Conservation (phyloP, 2,797 vertebrate species). For the Channallabes apus region DNA sequence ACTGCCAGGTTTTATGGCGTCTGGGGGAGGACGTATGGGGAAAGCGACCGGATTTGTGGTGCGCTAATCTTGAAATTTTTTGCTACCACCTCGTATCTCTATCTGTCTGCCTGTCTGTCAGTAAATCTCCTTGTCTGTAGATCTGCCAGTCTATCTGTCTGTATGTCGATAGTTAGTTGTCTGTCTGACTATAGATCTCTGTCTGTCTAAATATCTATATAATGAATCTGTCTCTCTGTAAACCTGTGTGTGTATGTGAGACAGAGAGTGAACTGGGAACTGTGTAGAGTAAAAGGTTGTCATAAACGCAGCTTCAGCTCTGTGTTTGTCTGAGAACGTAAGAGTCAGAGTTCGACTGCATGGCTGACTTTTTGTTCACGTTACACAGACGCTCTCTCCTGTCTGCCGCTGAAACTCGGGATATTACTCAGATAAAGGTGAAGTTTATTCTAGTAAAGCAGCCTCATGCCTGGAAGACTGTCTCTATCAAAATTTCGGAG, state of each 20-base stretch:
- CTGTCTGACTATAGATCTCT: not conserved
- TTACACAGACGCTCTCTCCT: not conserved
- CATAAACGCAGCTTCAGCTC: not conserved
- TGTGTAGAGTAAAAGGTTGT: not conserved
- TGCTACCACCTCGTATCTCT: not conserved
- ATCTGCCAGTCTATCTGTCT: not conserved
- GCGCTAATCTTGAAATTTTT: too few species aligned
- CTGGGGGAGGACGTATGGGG: too few species aligned
- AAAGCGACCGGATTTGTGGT: too few species aligned
- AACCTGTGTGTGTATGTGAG: not conserved
- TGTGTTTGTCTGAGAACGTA: not conserved
- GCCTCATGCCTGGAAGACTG: not conserved
- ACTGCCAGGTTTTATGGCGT: too few species aligned
- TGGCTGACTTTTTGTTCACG: not conserved
- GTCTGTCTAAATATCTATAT: not conserved
- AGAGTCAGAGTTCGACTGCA: not conserved
- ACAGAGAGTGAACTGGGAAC: not conserved
- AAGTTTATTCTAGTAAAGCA: constrained; percentile 19
- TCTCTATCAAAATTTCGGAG: constrained; percentile 6
- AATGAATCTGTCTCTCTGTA: not conserved
- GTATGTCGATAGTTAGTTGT: too few species aligned
- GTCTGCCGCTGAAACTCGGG: not conserved
- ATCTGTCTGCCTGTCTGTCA: not conserved
- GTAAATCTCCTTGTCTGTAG: not conserved
- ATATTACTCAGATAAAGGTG: not conserved